These are phyloP conservation scores for Phalacrocorax aristotelis DNA, from an alignment of 2,113 vertebrate genomes.

Conservation along the genomic window DNA sequence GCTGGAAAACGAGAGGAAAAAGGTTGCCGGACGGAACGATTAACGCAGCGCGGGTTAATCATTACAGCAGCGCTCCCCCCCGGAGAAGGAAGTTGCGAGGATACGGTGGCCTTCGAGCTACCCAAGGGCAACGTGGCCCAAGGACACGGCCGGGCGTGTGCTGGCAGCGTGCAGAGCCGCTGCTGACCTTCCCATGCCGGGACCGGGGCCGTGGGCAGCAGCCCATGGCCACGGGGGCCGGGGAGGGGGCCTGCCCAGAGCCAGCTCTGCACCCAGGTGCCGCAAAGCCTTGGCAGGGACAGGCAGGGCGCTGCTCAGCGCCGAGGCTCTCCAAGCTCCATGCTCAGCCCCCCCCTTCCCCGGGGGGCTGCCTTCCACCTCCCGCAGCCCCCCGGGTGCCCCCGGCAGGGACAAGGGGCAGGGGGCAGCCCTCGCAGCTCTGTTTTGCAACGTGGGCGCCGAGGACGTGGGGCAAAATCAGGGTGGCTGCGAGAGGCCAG, in stretches of 20 bases:
- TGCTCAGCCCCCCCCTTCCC: background rate
- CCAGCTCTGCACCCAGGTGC: background rate
- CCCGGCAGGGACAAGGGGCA: rapidly evolving
- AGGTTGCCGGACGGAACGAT: conserved; percentile 7
- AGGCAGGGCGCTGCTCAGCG: background rate
- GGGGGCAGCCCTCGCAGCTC: background rate
- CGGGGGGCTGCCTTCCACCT: background rate
- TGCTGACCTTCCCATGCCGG: background rate
- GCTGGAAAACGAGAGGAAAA: conserved; percentile 26
- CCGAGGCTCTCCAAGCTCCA: background rate
- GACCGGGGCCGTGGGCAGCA: background rate
- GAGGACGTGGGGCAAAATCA: background rate
- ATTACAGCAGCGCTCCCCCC: background rate
- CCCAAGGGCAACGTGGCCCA: conserved; percentile 36
- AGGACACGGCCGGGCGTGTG: background rate
- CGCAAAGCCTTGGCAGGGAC: background rate
- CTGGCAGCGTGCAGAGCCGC: background rate
- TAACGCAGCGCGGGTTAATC: conserved; percentile 17
- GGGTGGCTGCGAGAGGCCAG: background rate
- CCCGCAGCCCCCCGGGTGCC: background rate
- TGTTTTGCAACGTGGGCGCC: rapidly evolving
- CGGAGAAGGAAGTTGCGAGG: background rate
- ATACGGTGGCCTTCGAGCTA: background rate
- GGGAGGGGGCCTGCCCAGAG: background rate
- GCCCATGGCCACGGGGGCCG: background rate